Evolutionary conservation across 2,797 vertebrate species (phyloP).

Genomic region (Chelmon rostratus): DNA sequence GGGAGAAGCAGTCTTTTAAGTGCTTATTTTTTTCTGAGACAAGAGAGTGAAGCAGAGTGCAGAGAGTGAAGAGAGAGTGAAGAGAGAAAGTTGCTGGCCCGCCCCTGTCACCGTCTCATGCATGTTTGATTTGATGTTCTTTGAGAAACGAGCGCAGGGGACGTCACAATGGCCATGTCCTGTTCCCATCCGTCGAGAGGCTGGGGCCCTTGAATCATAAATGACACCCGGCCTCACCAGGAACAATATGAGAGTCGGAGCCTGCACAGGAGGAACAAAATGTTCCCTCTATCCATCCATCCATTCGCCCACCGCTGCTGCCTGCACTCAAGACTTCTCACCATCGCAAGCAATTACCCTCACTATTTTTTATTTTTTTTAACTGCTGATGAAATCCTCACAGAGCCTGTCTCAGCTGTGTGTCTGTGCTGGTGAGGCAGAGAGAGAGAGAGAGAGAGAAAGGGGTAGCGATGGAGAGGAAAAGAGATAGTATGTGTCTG

Average conservation of each 20-base stretch:
- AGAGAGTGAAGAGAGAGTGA: conserved; percentile 38
- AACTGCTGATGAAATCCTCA: conserved; percentile 77
- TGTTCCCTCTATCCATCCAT: conserved; percentile 80
- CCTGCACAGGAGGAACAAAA: conserved; percentile 83
- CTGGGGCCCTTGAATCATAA: conserved; percentile 83
- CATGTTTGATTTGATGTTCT: conserved; percentile 87
- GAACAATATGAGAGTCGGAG: conserved; percentile 80
- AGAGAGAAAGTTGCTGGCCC: conserved; percentile 72
- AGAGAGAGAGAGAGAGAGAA: conserved; percentile 19
- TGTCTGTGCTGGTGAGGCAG: conserved; percentile 42
- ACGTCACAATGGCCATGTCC: conserved; percentile 83
- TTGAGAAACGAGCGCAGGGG: conserved; percentile 80
- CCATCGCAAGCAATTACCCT: conserved; percentile 84
- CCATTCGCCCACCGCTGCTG: conserved; percentile 63
- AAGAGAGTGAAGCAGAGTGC: conserved; percentile 53
- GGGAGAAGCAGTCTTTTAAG: conserved; percentile 55
- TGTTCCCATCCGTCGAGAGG: conserved; percentile 72
- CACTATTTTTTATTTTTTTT: conserved; percentile 53
- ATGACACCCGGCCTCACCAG: conserved; percentile 79
- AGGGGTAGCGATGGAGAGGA: conserved; percentile 40
- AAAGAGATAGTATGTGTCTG: conserved; percentile 76
- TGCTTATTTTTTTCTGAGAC: conserved; percentile 52
- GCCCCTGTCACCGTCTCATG: conserved; percentile 79
- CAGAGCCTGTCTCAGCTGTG: conserved; percentile 60
- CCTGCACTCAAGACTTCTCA: conserved; percentile 81